Percentiles rank a stretch among this genome's conserved stretches.
phyloP scores from a whole-genome alignment of 2,888 invertebrate genomes.

The Nowickia ferox region DNA sequence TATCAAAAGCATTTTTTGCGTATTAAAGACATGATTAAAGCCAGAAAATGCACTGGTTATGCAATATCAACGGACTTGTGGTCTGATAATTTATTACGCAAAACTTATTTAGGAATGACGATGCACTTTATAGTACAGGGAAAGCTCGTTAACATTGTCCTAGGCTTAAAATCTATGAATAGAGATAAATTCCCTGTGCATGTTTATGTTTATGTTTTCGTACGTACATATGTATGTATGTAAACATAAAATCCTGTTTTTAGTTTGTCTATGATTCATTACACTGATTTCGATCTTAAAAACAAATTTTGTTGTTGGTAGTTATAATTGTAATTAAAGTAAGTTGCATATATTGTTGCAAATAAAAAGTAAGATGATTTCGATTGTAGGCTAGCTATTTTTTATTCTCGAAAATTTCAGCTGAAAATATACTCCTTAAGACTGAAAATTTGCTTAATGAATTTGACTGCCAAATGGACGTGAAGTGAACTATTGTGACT shows the following conservation, averaged over 20 bases:
- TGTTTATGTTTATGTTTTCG: background rate
- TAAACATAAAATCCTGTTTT: background rate
- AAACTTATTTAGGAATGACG: slow-evolving; percentile 25
- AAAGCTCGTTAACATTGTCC: slow-evolving; percentile 13
- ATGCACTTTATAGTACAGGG: slow-evolving; percentile 25
- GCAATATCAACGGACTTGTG: slow-evolving; percentile 20
- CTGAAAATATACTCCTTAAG: slow-evolving; percentile 1
- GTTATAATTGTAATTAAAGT: background rate
- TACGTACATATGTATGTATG: background rate
- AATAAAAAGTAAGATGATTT: background rate
- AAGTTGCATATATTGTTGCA: background rate
- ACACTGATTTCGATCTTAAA: background rate
- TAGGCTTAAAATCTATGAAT: slow-evolving; percentile 19
- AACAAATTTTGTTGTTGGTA: background rate
- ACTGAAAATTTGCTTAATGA: slow-evolving; percentile 13
- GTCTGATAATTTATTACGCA: slow-evolving; percentile 14
- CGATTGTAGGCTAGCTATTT: background rate
- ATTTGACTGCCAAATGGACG: background rate
- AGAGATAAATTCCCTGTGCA: slow-evolving; percentile 8
- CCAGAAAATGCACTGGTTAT: slow-evolving; percentile 12
- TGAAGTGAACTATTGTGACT: background rate
- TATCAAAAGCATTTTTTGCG: background rate
- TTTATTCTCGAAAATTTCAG: background rate
- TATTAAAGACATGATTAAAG: background rate
- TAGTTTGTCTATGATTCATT: background rate